These are phyloP conservation scores for Macrobrachium nipponense DNA, from an alignment of 1,140 invertebrate species.

Conservation along the genomic window DNA sequence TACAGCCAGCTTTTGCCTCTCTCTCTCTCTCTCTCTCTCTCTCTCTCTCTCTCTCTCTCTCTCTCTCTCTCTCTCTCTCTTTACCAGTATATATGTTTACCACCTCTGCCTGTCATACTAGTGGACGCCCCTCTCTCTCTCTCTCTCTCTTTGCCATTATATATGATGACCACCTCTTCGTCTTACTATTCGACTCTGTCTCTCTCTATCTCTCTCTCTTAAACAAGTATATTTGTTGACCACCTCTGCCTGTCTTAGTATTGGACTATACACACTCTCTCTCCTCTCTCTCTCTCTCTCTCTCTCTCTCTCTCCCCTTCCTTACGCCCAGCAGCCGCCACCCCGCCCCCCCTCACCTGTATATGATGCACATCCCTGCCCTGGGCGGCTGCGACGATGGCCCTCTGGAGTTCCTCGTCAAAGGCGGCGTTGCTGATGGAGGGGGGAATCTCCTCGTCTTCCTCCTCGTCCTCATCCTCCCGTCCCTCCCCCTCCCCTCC, in stretches of 20 bases:
- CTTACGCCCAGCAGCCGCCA: too few relatives aligned
- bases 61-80: neutral
- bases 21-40: too few relatives aligned
- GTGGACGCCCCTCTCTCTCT: too few relatives aligned
- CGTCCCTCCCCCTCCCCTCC: neutral
- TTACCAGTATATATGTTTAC: slow-evolving; percentile 28
- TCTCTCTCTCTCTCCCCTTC: neutral
- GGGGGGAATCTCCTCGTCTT: slow-evolving; percentile 63
- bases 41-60: too few relatives aligned
- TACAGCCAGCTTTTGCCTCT: too few relatives aligned
- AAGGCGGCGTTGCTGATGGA: slow-evolving; percentile 75
- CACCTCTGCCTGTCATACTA: neutral
- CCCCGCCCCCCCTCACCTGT: slow-evolving; percentile 16
- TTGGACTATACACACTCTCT: neutral
- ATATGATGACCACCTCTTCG: too few relatives aligned
- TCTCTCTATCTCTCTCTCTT: neutral
- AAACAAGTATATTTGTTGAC: too few relatives aligned
- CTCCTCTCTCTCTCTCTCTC: neutral
- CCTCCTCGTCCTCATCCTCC: neutral
- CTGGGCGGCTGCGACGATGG: slow-evolving; percentile 75
- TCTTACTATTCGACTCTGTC: too few relatives aligned
- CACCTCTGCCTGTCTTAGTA: too few relatives aligned
- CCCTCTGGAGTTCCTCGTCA: slow-evolving; percentile 76
- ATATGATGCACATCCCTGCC: slow-evolving; percentile 75
- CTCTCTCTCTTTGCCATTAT: neutral